Base-by-base conservation (phyloP, 2,113 vertebrate species). In the Oryzias curvinotus region DNA sequence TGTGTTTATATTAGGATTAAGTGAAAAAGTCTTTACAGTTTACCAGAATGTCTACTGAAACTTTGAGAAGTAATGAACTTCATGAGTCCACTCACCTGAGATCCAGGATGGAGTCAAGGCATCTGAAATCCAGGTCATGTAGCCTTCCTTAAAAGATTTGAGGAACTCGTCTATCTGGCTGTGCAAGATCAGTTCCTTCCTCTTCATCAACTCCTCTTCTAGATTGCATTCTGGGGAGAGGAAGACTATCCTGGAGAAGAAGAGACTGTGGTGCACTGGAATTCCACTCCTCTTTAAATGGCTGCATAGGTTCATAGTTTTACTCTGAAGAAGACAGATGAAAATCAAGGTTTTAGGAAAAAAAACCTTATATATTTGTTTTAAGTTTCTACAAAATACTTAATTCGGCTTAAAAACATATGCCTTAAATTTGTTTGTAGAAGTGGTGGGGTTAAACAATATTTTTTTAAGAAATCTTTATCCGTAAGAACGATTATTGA, bases 101-200 rank as follows among this genome's bases (percentile, higher is more conserved):
- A 93, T 66, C 91, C 89, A 92, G 30, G 90, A 88, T 1, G 92
- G 91, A 0, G 85, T 90, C 48, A 92, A 17, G 0, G 88, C 78
- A 13, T 90, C 89, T 14, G 83, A 77, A 4, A 92, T 76, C 91
- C 92, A 91, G 73, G 81, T 62, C 61, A 83, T 4, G 49, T 89
- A 91, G 25, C 86, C 70, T 48, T 88, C 87, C 42, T 68, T 85
- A 66, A 93, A 89, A 14, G 90, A 92, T 46, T 19, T 17, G 49
- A 92, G 76, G 76, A 93, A 92, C 36, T 62, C 47, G 8, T 91
- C 80, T 58, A 90, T 60, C 57, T 87, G 77, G 30, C 53, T 23
- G 18, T 86, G 77, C 54, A 82, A 59, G 63, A 93, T 64, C 74
- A 93, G 65, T 81, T 91, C 92, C 78, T 58, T 83, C 67, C 55